phyloP scores from a whole-genome alignment of 1,140 invertebrate genomes.

The Nautilus pompilius region DNA sequence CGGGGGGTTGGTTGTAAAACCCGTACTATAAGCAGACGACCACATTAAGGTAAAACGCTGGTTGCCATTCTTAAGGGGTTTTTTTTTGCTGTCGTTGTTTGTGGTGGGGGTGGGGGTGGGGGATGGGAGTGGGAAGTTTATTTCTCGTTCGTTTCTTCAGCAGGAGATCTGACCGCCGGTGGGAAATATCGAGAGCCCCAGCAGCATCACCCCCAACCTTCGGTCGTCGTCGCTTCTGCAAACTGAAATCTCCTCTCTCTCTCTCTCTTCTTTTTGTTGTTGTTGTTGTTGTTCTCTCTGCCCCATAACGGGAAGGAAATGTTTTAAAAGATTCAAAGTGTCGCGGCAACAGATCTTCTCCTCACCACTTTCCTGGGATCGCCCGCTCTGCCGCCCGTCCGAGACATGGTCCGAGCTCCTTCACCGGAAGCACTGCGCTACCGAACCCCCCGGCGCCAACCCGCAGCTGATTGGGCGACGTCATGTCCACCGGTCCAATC shows the following conservation, averaged over 20 bases:
- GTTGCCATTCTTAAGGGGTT: too few relatives aligned
- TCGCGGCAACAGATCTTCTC: constrained; percentile 22
- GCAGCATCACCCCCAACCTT: neutral
- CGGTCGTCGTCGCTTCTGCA: constrained; percentile 51
- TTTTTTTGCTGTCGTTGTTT: too few relatives aligned
- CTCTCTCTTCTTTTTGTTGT: too few relatives aligned
- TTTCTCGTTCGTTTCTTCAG: neutral
- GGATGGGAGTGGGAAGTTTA: too few relatives aligned
- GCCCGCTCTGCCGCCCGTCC: constrained; percentile 60
- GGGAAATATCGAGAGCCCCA: neutral
- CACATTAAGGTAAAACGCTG: too few relatives aligned
- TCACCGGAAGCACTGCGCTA: too few relatives aligned
- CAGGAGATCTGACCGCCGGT: neutral
- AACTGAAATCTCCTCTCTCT: constrained; percentile 42
- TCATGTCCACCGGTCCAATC: too few relatives aligned
- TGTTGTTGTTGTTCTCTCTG: constrained; percentile 21
- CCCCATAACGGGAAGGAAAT: neutral
- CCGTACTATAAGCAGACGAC: too few relatives aligned
- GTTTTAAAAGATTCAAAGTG: neutral
- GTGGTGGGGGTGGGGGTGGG: too few relatives aligned
- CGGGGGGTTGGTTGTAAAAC: too few relatives aligned
- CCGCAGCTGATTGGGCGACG: too few relatives aligned
- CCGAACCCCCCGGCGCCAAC: too few relatives aligned
- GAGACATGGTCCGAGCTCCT: constrained; percentile 58
- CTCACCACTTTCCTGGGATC: constrained; percentile 69